Base-by-base conservation (phyloP, 2,797 vertebrate genomes). In the Crypturellus tataupa region DNA sequence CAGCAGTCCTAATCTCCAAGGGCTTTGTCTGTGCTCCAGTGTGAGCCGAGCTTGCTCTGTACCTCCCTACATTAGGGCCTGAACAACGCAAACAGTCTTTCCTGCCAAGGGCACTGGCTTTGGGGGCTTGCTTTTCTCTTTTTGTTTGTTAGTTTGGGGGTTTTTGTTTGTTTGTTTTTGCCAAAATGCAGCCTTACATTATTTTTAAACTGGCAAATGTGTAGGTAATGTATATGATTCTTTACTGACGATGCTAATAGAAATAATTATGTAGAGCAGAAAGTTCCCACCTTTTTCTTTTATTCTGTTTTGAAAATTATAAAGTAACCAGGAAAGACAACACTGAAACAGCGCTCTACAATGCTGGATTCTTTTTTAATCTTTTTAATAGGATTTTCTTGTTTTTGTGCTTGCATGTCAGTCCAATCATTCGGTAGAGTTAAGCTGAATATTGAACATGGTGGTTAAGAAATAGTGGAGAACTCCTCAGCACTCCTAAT, bases 1-100 rank as follows among this genome's bases (percentile, higher is more conserved):
- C 81, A 67, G 81, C 94, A 90, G 76, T 24, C 76, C 51, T 67
- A 59, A 87, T 84, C 72, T 95, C 90, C 47, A 85, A 56, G 46
- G 87, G 39, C 33, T 31, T 83, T 46, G 23, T 77, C 75, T 93
- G 21, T 7, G 4, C 49, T 92, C 92, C 47, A 75, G 77, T 56
- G 80, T 35, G 40, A 56, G 49, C 72, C 85, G 63, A 89, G 65
- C 49, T 90, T 82, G 27, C 88, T 92, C 58, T 75, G 80, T 56
- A 92, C 31, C 55, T 47, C 39, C 59, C 70, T 72, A 80, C 27
- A 87, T 94, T 85, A 84, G 35, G 46, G 35, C 24, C 67, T 70
- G 35, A 69, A 35, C 24, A 93, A 87, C 76, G 42, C 77, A 49
- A 59, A 69, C 29, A 62, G 35, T 53, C 27, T 79, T 53, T 68